Evolutionary conservation across 2,888 invertebrate genomes (phyloP).

Genomic region (Ormyrus thymus): DNA sequence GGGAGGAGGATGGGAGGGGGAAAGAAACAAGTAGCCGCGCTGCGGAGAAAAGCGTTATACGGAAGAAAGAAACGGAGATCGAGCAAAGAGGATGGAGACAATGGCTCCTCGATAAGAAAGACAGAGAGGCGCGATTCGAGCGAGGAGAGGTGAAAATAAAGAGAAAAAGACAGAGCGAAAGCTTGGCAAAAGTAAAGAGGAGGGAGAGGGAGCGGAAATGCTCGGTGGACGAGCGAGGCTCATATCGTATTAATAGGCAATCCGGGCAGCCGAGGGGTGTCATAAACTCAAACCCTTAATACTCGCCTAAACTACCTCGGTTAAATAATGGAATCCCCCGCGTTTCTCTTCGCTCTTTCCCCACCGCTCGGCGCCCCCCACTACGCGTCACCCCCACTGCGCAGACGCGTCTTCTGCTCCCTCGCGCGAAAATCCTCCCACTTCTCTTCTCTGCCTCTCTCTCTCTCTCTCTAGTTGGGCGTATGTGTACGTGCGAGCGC

Average conservation of each 20-base stretch:
- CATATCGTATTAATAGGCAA: slow-evolving; percentile 76
- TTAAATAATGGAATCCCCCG: slow-evolving; percentile 75
- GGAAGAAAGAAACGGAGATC: slow-evolving; percentile 28
- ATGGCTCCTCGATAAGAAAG: slow-evolving; percentile 26
- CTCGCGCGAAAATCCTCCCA: slow-evolving; percentile 18
- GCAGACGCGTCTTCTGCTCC: slow-evolving; percentile 54
- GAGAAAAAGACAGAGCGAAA: slow-evolving; percentile 25
- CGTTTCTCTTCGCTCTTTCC: slow-evolving; percentile 61
- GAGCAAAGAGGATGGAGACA: slow-evolving; percentile 4
- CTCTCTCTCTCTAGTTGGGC: slow-evolving; percentile 1
- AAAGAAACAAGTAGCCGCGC: slow-evolving; percentile 26
- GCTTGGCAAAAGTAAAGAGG: slow-evolving; percentile 13
- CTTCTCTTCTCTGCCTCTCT: background rate
- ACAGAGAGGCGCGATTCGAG: background rate
- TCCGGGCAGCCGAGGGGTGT: slow-evolving; percentile 74
- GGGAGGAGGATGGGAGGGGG: background rate
- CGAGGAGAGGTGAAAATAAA: slow-evolving; percentile 34
- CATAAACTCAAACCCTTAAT: slow-evolving; percentile 75
- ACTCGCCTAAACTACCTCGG: slow-evolving; percentile 75
- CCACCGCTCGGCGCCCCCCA: slow-evolving; percentile 58
- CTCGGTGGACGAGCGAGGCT: slow-evolving; percentile 67
- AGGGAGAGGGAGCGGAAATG: slow-evolving; percentile 24
- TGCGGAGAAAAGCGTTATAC: slow-evolving; percentile 10
- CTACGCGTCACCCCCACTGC: slow-evolving; percentile 53
- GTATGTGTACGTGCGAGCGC: slow-evolving; percentile 39